A percentile compares a stretch with the other conserved stretches of the same genome.
These are phyloP conservation scores for Diglossa cyanea DNA, from an alignment of 2,797 vertebrate species.

Conservation along the genomic window DNA sequence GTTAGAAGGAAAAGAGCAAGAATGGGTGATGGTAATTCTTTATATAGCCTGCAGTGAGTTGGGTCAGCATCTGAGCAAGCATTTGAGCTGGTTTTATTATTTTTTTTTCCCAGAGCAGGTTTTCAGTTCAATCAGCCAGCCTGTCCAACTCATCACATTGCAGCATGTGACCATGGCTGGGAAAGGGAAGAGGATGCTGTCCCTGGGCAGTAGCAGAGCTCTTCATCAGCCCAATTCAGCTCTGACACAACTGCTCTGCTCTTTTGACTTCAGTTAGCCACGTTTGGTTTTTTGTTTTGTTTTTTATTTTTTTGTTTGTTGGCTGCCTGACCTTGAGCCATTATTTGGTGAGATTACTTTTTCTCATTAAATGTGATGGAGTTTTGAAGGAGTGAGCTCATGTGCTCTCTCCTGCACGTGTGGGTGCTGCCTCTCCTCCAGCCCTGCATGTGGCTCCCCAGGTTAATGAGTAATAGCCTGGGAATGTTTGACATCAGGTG, in stretches of 20 bases:
- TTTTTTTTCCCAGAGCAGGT: background rate
- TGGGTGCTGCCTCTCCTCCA: background rate
- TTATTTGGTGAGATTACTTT: background rate
- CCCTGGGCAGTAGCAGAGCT: background rate
- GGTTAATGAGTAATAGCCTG: conserved; percentile 61
- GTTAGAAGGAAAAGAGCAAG: background rate
- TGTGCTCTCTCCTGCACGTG: background rate
- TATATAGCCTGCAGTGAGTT: background rate
- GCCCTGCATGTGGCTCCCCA: background rate
- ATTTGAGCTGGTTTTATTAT: background rate
- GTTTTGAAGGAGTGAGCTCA: background rate
- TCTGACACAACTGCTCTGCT: background rate
- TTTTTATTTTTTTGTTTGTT: background rate
- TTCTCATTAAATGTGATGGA: background rate
- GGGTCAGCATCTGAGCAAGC: background rate
- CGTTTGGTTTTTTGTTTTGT: accelerated
- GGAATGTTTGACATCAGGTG: conserved; percentile 36
- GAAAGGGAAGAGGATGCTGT: background rate
- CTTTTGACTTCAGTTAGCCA: background rate
- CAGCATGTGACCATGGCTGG: background rate
- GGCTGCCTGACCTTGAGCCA: background rate
- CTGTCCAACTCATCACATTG: background rate
- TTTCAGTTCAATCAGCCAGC: background rate
- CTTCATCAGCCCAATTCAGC: background rate
- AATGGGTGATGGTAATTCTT: background rate